A percentile compares a stretch with the other conserved stretches of the same genome.
These are phyloP conservation scores for Sebastes reedi DNA, from an alignment of 2,797 vertebrate genomes.

Conservation along the genomic window DNA sequence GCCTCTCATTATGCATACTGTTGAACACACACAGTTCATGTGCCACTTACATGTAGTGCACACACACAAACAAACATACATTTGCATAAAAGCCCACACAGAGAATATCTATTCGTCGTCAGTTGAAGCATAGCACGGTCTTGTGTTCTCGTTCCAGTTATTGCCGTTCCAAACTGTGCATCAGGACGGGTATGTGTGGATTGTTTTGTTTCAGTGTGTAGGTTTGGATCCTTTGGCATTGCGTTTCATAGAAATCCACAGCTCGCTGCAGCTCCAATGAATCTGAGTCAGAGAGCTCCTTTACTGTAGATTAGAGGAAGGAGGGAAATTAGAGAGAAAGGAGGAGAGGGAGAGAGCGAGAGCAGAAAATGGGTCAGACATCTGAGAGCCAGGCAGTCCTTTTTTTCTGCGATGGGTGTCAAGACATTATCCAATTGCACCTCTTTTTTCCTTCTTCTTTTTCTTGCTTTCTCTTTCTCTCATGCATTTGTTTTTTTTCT, in stretches of 20 bases:
- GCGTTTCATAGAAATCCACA: neutral
- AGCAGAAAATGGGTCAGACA: constrained; percentile 78
- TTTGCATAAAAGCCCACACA: constrained; percentile 10
- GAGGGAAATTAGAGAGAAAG: constrained; percentile 33
- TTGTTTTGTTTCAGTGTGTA: neutral
- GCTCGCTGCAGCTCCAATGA: constrained; percentile 9
- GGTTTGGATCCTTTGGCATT: neutral
- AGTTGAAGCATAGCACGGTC: neutral
- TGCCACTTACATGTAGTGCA: neutral
- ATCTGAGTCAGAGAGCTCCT: constrained; percentile 34
- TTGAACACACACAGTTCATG: constrained; percentile 22
- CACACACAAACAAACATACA: neutral
- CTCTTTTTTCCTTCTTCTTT: constrained; percentile 14
- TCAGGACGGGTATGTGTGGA: neutral
- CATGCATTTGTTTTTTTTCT: neutral
- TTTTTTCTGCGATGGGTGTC: constrained; percentile 54
- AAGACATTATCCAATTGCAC: constrained; percentile 62
- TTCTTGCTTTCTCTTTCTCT: constrained; percentile 13
- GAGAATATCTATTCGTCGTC: constrained; percentile 7
- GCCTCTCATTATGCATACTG: constrained; percentile 41
- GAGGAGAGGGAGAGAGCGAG: constrained; percentile 19
- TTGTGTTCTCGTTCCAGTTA: neutral
- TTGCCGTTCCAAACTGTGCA: neutral
- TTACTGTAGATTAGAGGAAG: constrained; percentile 56
- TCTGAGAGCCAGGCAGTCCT: constrained; percentile 68